Percentiles rank a stretch among this genome's conserved stretches.
Conservation (phyloP, 2,113 vertebrate genomes). For the Circaetus gallicus region DNA sequence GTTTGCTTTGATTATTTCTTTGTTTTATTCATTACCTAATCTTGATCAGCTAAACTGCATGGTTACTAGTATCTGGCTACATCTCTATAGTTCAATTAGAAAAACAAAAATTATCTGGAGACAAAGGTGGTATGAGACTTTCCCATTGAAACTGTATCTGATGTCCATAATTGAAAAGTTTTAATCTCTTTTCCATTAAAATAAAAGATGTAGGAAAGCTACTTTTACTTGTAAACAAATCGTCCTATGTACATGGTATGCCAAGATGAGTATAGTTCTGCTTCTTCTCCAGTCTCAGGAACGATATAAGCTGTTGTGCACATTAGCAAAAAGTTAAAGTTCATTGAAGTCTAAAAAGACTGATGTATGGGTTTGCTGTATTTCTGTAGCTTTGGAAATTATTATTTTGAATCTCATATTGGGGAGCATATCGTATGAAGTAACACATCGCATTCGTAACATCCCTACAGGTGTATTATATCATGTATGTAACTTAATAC, state of each 20-base stretch:
- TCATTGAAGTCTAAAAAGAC: background rate
- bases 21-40: background rate
- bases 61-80: background rate
- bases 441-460: background rate
- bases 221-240: background rate
- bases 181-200: background rate
- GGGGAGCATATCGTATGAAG: background rate
- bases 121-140: background rate
- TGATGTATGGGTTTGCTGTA: background rate
- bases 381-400: background rate
- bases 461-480: background rate
- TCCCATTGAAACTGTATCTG: background rate
- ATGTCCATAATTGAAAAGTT: background rate
- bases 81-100: background rate
- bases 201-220: background rate
- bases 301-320: background rate
- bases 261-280: background rate
- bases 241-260: fast-evolving
- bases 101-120: background rate
- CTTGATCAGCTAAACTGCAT: background rate
- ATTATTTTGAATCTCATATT: background rate
- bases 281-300: background rate
- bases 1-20: background rate
- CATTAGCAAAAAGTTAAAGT: background rate
- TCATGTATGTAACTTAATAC: background rate